Conservation (phyloP, 2,888 invertebrate species). For the Ormyrus rosae region DNA sequence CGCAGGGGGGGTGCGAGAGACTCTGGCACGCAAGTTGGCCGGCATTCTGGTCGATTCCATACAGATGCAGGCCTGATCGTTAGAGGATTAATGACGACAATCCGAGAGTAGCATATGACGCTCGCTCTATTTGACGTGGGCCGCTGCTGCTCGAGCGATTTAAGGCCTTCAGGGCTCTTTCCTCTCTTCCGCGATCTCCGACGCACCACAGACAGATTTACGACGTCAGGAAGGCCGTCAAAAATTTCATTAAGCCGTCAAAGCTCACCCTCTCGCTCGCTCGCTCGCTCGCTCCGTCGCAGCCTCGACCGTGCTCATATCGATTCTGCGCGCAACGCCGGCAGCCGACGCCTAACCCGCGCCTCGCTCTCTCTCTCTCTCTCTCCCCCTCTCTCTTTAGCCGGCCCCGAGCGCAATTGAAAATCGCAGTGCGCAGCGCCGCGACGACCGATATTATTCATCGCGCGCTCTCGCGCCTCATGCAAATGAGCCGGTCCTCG, state of each 20-base stretch:
- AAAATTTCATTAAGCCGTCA: slow-evolving; percentile 68
- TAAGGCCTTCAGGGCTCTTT: neutral
- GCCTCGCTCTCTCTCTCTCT: neutral
- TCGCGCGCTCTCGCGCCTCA: slow-evolving; percentile 9
- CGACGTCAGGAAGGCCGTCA: slow-evolving; percentile 62
- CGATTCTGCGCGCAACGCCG: slow-evolving; percentile 37
- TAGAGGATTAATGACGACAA: slow-evolving; percentile 32
- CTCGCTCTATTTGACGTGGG: slow-evolving; percentile 9
- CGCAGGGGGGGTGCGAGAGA: neutral
- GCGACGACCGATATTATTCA: slow-evolving; percentile 42
- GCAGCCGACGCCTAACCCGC: slow-evolving; percentile 19
- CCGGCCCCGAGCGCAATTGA: slow-evolving; percentile 20
- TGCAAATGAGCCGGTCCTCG: slow-evolving; percentile 8
- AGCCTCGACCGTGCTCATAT: slow-evolving; percentile 3
- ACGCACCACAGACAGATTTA: slow-evolving; percentile 59
- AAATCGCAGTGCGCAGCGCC: slow-evolving; percentile 10
- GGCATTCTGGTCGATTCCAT: neutral
- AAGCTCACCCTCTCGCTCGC: slow-evolving; percentile 41
- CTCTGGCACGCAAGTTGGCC: neutral
- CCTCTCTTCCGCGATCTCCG: slow-evolving; percentile 2
- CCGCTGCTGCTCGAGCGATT: slow-evolving; percentile 13
- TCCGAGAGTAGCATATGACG: slow-evolving; percentile 20
- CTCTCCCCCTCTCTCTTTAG: neutral
- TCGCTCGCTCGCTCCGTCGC: slow-evolving; percentile 49
- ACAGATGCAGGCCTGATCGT: slow-evolving; percentile 23